phyloP scores from a whole-genome alignment of 2,797 vertebrate genomes.

The Ptychobarbus kaznakovi region DNA sequence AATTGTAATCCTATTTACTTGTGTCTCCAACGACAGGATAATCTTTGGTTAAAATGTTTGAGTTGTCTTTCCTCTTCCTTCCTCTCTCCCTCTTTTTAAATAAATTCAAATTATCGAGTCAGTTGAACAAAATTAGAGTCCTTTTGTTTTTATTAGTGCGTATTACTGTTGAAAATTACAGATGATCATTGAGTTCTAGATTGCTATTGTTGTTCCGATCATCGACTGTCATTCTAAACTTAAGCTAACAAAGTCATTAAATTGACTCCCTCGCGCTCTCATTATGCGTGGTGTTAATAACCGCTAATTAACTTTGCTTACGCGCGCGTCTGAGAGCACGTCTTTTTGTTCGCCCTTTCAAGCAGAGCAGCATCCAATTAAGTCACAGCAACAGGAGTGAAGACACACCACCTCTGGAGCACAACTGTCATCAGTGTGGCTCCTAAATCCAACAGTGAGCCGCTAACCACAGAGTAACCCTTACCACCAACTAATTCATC shows the following conservation, averaged over 20 bases:
- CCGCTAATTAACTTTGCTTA: constrained; percentile 88
- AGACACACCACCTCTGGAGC: constrained; percentile 58
- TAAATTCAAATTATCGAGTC: constrained; percentile 85
- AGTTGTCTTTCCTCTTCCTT: constrained; percentile 81
- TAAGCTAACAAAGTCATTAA: constrained; percentile 87
- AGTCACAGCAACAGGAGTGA: constrained; percentile 72
- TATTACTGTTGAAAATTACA: constrained; percentile 84
- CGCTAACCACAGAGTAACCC: constrained; percentile 13
- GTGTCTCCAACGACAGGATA: constrained; percentile 61
- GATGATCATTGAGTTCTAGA: constrained; percentile 80
- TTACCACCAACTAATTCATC: background rate
- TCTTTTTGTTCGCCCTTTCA: constrained; percentile 76
- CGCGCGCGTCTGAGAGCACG: constrained; percentile 78
- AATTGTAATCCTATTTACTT: constrained; percentile 28
- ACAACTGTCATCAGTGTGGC: constrained; percentile 57
- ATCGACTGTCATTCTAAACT: constrained; percentile 84
- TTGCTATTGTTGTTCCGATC: constrained; percentile 84
- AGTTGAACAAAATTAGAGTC: constrained; percentile 84
- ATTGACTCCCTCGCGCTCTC: constrained; percentile 87
- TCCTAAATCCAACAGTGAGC: constrained; percentile 28
- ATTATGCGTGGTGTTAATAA: constrained; percentile 88
- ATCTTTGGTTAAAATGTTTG: constrained; percentile 80
- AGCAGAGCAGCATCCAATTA: constrained; percentile 82
- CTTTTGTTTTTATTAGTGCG: constrained; percentile 86
- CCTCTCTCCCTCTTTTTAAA: constrained; percentile 68